phyloP scores from a whole-genome alignment of 2,888 invertebrate genomes.

The Coelinius sp. region DNA sequence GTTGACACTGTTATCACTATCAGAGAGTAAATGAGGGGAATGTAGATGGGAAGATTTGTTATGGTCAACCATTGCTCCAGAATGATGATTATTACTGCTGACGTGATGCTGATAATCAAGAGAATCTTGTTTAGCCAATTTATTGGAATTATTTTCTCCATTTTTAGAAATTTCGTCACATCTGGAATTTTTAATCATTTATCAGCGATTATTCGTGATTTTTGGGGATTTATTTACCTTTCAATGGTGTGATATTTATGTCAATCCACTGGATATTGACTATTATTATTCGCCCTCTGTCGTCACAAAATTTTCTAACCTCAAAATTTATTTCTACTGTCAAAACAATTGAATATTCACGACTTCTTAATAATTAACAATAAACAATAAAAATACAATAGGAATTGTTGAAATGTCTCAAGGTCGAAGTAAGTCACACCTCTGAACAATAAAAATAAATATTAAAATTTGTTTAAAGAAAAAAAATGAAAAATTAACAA shows the following conservation, averaged over 20 bases:
- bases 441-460: background rate
- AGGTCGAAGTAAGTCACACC: background rate
- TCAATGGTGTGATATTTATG: too few species aligned
- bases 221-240: background rate
- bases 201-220: too few species aligned
- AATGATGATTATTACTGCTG: conserved; percentile 54
- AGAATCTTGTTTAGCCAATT: conserved; percentile 62
- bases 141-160: conserved; percentile 57
- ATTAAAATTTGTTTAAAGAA: background rate
- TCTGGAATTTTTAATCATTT: background rate
- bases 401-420: background rate
- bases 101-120: conserved; percentile 52
- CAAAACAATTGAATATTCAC: background rate
- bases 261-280: too few species aligned
- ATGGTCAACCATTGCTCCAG: conserved; percentile 57
- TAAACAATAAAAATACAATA: too few species aligned
- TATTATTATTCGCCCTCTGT: too few species aligned
- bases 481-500: background rate
- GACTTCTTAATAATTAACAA: background rate
- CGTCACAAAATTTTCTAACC: background rate
- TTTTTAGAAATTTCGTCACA: conserved; percentile 32
- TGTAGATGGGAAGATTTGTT: conserved; percentile 56
- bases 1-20: conserved; percentile 58
- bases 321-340: background rate
- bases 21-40: conserved; percentile 61